Evolutionary conservation across 1,140 invertebrate species (phyloP).

Genomic region (Delia radicum): DNA sequence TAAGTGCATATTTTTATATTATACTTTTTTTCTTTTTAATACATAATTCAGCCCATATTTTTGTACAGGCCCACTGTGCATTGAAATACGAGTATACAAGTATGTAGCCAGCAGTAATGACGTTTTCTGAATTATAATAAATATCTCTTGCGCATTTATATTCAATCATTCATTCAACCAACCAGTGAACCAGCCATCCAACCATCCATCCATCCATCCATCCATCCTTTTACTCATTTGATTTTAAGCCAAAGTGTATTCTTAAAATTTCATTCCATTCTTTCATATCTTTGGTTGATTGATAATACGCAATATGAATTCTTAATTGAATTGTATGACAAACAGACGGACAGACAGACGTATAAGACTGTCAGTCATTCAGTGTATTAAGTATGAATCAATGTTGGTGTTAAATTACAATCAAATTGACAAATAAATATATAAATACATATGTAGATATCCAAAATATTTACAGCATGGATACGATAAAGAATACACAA

Average conservation of each 20-base stretch:
- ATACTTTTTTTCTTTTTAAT: no score
- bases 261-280: background rate
- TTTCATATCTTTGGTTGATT: background rate
- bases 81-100: no score
- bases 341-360: background rate
- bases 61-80: no score
- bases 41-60: no score
- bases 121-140: slow-evolving; percentile 8
- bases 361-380: background rate
- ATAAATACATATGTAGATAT: background rate
- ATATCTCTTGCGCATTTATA: background rate
- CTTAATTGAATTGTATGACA: slow-evolving; percentile 3
- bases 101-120: background rate
- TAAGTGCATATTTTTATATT: no score
- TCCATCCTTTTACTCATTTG: background rate
- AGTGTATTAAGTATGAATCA: background rate
- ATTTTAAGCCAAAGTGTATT: background rate
- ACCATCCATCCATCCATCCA: background rate
- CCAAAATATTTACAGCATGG: background rate
- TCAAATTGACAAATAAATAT: background rate
- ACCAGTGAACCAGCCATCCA: background rate
- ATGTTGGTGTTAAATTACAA: background rate
- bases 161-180: background rate
- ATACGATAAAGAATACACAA: no score
- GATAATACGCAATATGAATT: slow-evolving; percentile 19